phyloP scores from a whole-genome alignment of 2,888 invertebrate genomes.

The Metopia argyrocephala region DNA sequence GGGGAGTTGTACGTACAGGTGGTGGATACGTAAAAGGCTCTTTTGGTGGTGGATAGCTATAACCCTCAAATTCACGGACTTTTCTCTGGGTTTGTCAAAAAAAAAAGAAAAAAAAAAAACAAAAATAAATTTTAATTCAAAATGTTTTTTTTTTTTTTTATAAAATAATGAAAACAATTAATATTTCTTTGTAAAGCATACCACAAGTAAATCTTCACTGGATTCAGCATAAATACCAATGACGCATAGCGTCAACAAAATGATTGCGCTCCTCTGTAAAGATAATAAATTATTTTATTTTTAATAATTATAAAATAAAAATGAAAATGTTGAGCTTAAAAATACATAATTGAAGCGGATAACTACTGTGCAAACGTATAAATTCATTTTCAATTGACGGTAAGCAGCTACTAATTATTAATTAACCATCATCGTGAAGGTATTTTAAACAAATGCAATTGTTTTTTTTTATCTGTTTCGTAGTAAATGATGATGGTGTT shows the following conservation, averaged over 20 bases:
- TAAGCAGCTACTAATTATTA: not conserved
- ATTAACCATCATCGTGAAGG: too few relatives aligned
- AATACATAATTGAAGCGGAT: not conserved
- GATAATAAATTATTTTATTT: not conserved
- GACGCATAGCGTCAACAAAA: conserved; percentile 75
- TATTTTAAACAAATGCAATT: too few relatives aligned
- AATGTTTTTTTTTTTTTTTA: too few relatives aligned
- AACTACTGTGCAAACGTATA: conserved; percentile 9
- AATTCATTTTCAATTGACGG: not conserved
- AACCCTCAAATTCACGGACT: conserved; percentile 73
- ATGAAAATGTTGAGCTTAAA: not conserved
- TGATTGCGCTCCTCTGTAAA: conserved; percentile 75
- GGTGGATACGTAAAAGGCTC: conserved; percentile 70
- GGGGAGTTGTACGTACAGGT: conserved; percentile 43
- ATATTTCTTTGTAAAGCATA: conserved; percentile 64
- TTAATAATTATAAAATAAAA: not conserved
- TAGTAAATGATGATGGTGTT: too few relatives aligned
- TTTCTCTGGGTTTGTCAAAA: conserved; percentile 67
- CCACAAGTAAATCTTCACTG: conserved; percentile 71
- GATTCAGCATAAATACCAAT: conserved; percentile 71
- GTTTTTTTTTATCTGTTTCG: too few relatives aligned
- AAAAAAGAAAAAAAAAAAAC: conserved; percentile 28
- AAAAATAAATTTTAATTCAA: not conserved
- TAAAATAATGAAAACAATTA: not conserved
- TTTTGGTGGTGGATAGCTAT: conserved; percentile 71